Evolutionary conservation across 2,888 invertebrate species (phyloP).

Genomic region (Drosophila diplacantha): DNA sequence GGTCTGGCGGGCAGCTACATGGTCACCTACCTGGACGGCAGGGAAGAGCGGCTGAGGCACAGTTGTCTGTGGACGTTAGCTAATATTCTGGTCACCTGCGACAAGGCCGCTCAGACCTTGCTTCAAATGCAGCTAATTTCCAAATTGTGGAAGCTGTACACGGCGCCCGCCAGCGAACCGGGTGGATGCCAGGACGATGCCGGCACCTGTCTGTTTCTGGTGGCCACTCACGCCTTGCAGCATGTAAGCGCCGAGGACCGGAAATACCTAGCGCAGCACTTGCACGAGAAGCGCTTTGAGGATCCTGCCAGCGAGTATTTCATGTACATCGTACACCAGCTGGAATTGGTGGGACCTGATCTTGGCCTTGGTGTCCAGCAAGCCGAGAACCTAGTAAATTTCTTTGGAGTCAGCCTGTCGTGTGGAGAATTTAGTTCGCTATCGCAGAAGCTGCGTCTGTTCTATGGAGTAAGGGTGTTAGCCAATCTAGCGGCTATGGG

Average conservation of each 20-base stretch:
- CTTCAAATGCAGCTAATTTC: slow-evolving; percentile 73
- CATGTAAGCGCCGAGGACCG: slow-evolving; percentile 54
- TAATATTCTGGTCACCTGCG: slow-evolving; percentile 70
- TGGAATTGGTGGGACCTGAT: slow-evolving; percentile 32
- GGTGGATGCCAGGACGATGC: slow-evolving; percentile 65
- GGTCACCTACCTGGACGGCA: slow-evolving; percentile 70
- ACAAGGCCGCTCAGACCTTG: slow-evolving; percentile 62
- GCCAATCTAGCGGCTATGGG: slow-evolving; percentile 59
- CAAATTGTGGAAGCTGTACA: slow-evolving; percentile 69
- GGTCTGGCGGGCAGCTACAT: slow-evolving; percentile 73
- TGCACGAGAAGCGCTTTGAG: slow-evolving; percentile 57
- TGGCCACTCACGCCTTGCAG: slow-evolving; percentile 45
- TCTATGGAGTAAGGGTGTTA: slow-evolving; percentile 65
- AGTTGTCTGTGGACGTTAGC: slow-evolving; percentile 75
- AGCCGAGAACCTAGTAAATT: slow-evolving; percentile 26
- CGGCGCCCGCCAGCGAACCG: slow-evolving; percentile 8
- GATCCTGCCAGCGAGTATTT: slow-evolving; percentile 64
- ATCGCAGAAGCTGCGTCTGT: slow-evolving; percentile 43
- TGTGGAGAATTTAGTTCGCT: neutral
- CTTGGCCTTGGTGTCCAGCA: slow-evolving; percentile 12
- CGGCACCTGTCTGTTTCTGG: slow-evolving; percentile 63
- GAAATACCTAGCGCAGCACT: slow-evolving; percentile 47
- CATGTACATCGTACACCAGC: slow-evolving; percentile 66
- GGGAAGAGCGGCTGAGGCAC: slow-evolving; percentile 65
- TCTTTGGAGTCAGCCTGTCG: slow-evolving; percentile 21